A percentile compares a stretch with the other conserved stretches of the same genome.
phyloP scores from a whole-genome alignment of 2,888 invertebrate genomes.

The Odontocolon sp. region DNA sequence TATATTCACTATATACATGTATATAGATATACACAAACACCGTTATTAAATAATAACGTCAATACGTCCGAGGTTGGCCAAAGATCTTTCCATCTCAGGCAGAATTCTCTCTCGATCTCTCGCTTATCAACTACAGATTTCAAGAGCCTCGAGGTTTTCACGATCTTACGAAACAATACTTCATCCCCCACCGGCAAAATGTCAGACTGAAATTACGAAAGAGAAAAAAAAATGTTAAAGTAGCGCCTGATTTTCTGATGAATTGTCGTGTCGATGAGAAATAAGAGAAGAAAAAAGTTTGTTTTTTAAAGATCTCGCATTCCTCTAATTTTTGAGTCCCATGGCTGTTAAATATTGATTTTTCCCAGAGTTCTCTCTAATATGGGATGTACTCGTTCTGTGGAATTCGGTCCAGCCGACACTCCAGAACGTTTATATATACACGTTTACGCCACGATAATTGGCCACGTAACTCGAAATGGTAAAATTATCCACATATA shows the following conservation, averaged over 20 bases:
- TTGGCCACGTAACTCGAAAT: conserved; percentile 39
- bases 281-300: no score
- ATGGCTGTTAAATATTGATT: no score
- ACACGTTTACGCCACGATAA: conserved; percentile 36
- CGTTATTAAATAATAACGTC: conserved; percentile 19
- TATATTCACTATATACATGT: not conserved
- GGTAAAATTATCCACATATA: not conserved
- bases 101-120: not conserved
- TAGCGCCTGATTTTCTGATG: no score
- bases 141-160: not conserved
- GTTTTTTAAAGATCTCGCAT: no score
- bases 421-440: no score
- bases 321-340: no score
- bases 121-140: not conserved
- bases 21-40: not conserved
- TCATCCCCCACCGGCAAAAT: conserved; percentile 2
- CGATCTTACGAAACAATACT: conserved; percentile 15
- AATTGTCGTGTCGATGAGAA: no score
- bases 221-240: no score
- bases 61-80: not conserved
- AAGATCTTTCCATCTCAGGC: not conserved
- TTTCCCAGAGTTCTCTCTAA: no score
- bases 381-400: no score
- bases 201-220: not conserved
- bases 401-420: no score